Evolutionary conservation across 2,888 invertebrate species (phyloP), one percentile per base, ranked within the genome.

Genomic region (Agrypnus murinus): DNA sequence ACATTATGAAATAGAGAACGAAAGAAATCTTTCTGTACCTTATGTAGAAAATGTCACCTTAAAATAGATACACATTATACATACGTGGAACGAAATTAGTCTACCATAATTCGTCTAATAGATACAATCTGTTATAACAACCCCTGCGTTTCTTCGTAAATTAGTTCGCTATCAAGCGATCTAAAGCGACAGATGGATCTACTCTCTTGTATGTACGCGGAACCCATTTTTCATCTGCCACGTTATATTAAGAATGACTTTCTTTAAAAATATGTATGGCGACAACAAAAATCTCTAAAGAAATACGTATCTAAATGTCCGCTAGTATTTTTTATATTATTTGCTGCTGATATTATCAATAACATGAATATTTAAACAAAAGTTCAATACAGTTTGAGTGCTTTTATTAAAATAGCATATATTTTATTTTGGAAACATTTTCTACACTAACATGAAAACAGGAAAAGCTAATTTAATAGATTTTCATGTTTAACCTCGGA

Each of bases 31-130:
- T 50, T n/a, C 1, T 7, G 5, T 17, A 55, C 55, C 55, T 55
- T 3, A 25, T 55, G 55, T 55, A 36, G 36, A 9, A 10, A 19
- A 50, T 10, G 31, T 5, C 12, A 31, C 10, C 60, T 45, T 25
- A 32, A 62, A 53, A 62, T 68, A 62, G 55, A 53, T 31, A 36
- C 25, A 32, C 50, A 36, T 60, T 31, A 36, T 14, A 32, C 50
- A 36, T 60, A 55, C 45, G 62, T 68, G 45, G 43, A 67, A 71
- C 76, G 70, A 77, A 79, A 79, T 79, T 79, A 79, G 78, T 76
- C 77, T 73, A 72, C 77, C 74, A 77, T 78, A 78, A 77, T 77
- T 78, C 78, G 76, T 79, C 77, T 79, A 79, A 79, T 79, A 79
- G 78, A 78, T 78, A 78, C 78, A 79, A 78, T 78, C 79, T 78